Conservation (phyloP, 2,888 invertebrate genomes). For the Drosophila villosipedis region DNA sequence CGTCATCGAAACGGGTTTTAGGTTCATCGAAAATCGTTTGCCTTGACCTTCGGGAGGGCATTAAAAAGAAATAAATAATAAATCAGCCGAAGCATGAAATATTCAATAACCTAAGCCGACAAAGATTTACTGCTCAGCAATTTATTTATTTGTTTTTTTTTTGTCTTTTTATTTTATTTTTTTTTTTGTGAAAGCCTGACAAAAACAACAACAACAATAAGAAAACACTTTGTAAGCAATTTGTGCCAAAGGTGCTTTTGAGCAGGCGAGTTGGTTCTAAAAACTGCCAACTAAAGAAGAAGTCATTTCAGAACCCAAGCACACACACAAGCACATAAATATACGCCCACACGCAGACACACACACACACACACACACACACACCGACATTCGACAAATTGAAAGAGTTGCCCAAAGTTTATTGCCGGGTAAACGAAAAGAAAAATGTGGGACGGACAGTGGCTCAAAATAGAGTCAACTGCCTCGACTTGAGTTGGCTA, state of each 20-base stretch:
- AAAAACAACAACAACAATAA: conserved; percentile 47
- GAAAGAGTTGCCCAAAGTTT: conserved; percentile 80
- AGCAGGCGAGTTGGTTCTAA: conserved; percentile 49
- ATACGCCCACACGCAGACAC: conserved; percentile 17
- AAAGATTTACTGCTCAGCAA: conserved; percentile 81
- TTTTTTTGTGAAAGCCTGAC: conserved; percentile 24
- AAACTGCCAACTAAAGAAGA: conserved; percentile 80
- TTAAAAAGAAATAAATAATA: conserved; percentile 81
- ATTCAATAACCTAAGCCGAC: conserved; percentile 81
- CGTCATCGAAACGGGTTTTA: conserved; percentile 57
- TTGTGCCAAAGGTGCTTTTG: conserved; percentile 68
- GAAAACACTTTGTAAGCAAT: conserved; percentile 79
- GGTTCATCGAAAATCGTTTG: conserved; percentile 60
- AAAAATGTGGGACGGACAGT: conserved; percentile 43
- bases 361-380: conserved; percentile 11
- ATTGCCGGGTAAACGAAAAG: conserved; percentile 74
- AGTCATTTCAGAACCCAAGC: conserved; percentile 58
- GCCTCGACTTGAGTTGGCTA: conserved; percentile 29
- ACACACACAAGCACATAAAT: conserved; percentile 25
- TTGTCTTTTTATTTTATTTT: conserved; percentile 34
- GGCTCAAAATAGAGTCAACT: conserved; percentile 30
- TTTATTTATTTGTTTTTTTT: conserved; percentile 60
- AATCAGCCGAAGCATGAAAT: conserved; percentile 79
- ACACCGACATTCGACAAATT: conserved; percentile 58
- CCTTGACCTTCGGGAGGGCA: conserved; percentile 73